phyloP scores from a whole-genome alignment of 2,888 invertebrate species.

The Idaea straminata region DNA sequence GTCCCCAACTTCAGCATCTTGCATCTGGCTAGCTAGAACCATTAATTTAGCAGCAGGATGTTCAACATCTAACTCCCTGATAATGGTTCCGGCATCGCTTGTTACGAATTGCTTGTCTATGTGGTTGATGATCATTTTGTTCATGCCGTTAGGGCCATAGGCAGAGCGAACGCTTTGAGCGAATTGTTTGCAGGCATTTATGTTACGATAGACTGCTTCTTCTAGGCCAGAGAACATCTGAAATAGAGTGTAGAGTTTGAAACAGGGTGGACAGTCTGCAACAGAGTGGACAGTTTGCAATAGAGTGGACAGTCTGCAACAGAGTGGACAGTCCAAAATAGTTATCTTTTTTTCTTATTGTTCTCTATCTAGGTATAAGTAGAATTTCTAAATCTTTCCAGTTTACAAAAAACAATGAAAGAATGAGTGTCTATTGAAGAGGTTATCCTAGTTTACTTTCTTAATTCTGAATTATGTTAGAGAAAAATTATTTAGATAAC shows the following conservation, averaged over 20 bases:
- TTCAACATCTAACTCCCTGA: conserved; percentile 96
- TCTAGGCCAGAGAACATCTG: conserved; percentile 93
- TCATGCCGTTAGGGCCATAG: conserved; percentile 99
- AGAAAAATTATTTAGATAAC: not conserved
- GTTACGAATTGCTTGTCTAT: conserved; percentile 99
- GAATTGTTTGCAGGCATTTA: conserved; percentile 97
- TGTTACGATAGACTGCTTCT: conserved; percentile 98
- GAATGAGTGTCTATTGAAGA: no score
- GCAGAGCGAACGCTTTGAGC: conserved; percentile 95
- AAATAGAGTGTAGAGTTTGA: conserved; percentile 27
- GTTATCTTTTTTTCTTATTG: no score
- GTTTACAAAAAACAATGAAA: no score
- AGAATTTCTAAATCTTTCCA: no score
- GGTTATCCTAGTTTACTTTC: not conserved
- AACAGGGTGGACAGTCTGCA: not conserved
- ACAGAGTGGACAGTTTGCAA: not conserved
- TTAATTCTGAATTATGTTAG: not conserved
- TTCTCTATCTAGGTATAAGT: no score
- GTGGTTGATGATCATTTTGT: conserved; percentile 99
- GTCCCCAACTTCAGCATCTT: conserved; percentile 99
- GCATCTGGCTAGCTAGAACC: conserved; percentile 98
- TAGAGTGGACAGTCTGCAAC: no score
- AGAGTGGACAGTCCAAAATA: no score
- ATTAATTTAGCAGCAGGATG: conserved; percentile 99
- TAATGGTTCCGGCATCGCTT: conserved; percentile 99